A percentile compares a stretch with the other conserved stretches of the same genome.
Conservation (phyloP, 1,140 invertebrate species). For the Reticulitermes speratus region DNA sequence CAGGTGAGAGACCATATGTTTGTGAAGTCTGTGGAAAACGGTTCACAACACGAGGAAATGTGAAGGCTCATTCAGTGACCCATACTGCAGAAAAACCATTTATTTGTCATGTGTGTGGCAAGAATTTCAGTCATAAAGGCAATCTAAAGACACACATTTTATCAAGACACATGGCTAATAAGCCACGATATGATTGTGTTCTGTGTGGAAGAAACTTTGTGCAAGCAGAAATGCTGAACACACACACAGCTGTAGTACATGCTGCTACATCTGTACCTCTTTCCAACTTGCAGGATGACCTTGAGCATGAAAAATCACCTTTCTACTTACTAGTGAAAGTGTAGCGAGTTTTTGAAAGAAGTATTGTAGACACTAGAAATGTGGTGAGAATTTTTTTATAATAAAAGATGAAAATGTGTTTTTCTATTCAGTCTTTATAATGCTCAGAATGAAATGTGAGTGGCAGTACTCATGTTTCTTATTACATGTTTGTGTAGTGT, state of each 20-base stretch:
- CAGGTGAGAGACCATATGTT: not conserved
- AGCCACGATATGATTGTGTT: not conserved
- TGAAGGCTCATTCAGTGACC: constrained; percentile 7
- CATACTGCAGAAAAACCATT: not conserved
- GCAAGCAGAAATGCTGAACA: not conserved
- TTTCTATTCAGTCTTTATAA: not conserved
- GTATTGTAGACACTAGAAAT: not conserved
- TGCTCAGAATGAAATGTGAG: not conserved
- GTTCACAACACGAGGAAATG: not conserved
- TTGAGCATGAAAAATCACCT: not conserved
- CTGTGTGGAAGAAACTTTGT: not conserved
- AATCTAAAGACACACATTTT: not conserved
- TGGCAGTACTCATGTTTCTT: not conserved
- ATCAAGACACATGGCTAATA: not conserved
- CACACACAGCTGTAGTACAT: not conserved
- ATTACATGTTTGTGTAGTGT: not conserved
- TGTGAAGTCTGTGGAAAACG: constrained; percentile 5
- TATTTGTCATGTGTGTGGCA: not conserved
- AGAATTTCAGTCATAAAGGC: constrained; percentile 11
- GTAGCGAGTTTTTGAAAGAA: not conserved
- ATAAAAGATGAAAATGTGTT: not conserved
- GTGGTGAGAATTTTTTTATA: not conserved
- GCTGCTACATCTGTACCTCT: not conserved
- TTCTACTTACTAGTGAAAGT: not conserved
- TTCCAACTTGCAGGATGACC: not conserved